A percentile compares a stretch with the other conserved stretches of the same genome.
Evolutionary conservation across 2,888 invertebrate genomes (phyloP).

Genomic region (Drosophila lacicola): DNA sequence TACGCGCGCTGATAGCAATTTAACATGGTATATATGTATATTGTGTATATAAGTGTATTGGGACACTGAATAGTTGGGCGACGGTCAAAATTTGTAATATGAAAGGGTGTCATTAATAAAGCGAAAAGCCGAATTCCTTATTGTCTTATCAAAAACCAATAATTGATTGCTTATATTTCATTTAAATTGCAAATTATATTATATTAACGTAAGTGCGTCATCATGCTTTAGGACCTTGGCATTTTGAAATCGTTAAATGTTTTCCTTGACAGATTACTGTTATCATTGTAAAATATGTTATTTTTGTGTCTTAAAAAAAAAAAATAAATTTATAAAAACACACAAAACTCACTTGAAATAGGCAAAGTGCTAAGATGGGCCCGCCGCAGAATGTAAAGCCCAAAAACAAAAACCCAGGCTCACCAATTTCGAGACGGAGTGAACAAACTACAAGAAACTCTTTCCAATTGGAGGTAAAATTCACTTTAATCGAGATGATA

Average conservation of each 20-base stretch:
- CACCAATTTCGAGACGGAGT: too few relatives aligned
- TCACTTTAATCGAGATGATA: conserved; percentile 18
- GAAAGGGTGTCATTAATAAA: not conserved
- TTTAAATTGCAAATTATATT: too few relatives aligned
- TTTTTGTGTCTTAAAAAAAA: conserved; percentile 6
- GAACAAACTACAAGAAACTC: not conserved
- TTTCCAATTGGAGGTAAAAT: not conserved
- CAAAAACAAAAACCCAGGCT: not conserved
- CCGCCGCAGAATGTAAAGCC: not conserved
- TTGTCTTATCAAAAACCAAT: too few relatives aligned
- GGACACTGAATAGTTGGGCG: not conserved
- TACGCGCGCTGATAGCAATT: too few relatives aligned
- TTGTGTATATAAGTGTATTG: not conserved
- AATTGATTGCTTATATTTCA: too few relatives aligned
- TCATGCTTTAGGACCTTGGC: not conserved
- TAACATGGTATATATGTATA: too few relatives aligned
- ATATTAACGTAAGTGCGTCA: too few relatives aligned
- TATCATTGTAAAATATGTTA: conserved; percentile 9
- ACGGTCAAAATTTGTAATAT: not conserved
- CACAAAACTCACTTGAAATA: not conserved
- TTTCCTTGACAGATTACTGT: not conserved
- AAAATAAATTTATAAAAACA: not conserved
- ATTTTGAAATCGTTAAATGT: not conserved
- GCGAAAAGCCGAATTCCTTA: too few relatives aligned
- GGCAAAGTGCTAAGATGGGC: not conserved